Evolutionary conservation across 2,797 vertebrate genomes (phyloP).

Genomic region (Dromococcyx pavoninus): DNA sequence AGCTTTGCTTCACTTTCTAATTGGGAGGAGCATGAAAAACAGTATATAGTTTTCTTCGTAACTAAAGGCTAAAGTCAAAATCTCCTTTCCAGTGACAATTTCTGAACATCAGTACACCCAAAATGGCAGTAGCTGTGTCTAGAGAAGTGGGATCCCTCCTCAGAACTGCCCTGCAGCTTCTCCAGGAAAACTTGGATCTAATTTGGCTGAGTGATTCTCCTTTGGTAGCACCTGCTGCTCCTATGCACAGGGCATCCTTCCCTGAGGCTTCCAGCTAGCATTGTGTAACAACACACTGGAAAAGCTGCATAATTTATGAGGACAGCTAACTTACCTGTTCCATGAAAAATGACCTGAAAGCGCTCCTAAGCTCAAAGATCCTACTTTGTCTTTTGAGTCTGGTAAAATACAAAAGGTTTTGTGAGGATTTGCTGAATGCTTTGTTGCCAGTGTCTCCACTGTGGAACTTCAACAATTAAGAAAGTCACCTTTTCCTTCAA

Average conservation of each 20-base stretch:
- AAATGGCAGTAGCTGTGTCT: background rate
- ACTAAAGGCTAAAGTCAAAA: background rate
- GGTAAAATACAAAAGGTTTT: background rate
- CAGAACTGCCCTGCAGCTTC: background rate
- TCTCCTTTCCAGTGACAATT: background rate
- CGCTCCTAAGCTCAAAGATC: background rate
- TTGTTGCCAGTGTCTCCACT: background rate
- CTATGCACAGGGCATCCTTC: background rate
- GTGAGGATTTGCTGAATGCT: background rate
- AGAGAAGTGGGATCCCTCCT: background rate
- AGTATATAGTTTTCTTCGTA: background rate
- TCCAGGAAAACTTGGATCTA: background rate
- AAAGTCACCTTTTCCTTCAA: background rate
- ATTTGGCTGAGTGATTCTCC: background rate
- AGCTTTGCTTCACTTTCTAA: background rate
- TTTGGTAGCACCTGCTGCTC: background rate
- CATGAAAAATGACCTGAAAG: background rate
- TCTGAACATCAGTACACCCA: background rate
- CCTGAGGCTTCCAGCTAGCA: background rate
- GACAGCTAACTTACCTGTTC: background rate
- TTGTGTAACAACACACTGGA: background rate
- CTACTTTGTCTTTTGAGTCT: background rate
- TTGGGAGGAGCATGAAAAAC: background rate
- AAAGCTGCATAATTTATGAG: constrained; percentile 7
- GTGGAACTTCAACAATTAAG: background rate